phyloP scores from a whole-genome alignment of 2,113 vertebrate species.

The Nibea albiflora region DNA sequence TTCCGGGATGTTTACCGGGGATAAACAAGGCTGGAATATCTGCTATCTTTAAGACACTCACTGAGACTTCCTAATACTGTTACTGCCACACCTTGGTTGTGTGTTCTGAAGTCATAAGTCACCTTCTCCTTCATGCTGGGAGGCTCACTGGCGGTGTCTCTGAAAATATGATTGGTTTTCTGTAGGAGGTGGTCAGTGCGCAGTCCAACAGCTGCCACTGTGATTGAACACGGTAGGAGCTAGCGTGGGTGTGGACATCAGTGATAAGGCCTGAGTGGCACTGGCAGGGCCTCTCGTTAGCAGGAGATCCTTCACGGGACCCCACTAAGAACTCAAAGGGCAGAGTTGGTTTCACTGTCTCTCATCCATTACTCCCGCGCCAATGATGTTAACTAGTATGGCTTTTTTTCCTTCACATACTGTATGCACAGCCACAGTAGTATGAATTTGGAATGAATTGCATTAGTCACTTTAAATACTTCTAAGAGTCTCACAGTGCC shows the following conservation, averaged over 20 bases:
- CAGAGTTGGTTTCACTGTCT: constrained; percentile 14
- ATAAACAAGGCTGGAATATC: background rate
- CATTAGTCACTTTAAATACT: background rate
- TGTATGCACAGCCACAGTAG: background rate
- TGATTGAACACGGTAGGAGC: constrained; percentile 72
- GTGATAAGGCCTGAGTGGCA: constrained; percentile 51
- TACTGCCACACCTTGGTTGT: constrained; percentile 30
- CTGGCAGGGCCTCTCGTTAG: constrained; percentile 43
- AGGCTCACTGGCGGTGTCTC: constrained; percentile 44
- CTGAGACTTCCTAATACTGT: constrained; percentile 24
- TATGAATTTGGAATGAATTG: background rate
- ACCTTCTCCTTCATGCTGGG: constrained; percentile 56
- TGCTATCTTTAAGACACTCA: constrained; percentile 18
- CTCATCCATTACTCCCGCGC: constrained; percentile 1
- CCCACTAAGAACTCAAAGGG: constrained; percentile 18
- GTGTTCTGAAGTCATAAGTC: constrained; percentile 57
- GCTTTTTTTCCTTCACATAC: background rate
- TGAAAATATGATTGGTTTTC: constrained; percentile 74
- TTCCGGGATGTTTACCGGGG: constrained; percentile 13
- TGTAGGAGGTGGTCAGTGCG: constrained; percentile 57
- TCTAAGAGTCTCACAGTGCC: background rate
- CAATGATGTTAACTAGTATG: background rate
- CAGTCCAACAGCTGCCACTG: constrained; percentile 64
- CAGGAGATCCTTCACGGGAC: constrained; percentile 31
- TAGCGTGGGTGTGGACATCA: constrained; percentile 52